Base-by-base conservation (phyloP, 2,888 invertebrate genomes). In the Drosophila mayaguana region DNA sequence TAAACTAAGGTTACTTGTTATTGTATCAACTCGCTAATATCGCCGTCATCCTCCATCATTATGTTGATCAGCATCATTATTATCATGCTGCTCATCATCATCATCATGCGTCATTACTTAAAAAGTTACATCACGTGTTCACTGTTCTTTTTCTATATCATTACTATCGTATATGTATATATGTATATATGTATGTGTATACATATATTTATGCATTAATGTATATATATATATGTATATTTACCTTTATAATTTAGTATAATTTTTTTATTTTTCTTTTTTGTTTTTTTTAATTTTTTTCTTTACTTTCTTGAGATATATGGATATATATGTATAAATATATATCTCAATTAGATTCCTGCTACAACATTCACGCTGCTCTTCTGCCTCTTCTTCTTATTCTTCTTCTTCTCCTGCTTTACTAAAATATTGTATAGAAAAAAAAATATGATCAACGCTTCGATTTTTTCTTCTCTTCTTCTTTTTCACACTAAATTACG, bases 71-170 rank as follows among this genome's bases (percentile, higher is more conserved):
- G 51, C 60, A 53, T 51, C 64, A 60, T 80, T 67, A 64, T 72
- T 67, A 64, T 72, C 62, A 55, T 63, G 34, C 63, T 64, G 42
- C 46, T 70, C 55, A 45, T 61, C 59, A 46, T 62, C 38, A 38
- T 38, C 38, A 38, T 38, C n/a, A 38, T 38, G 38, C 59, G 57
- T 80, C 64, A 69, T 79, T 90, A 84, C 89, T 84, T 90, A 90
- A 89, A 90, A 79, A 81, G 85, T 89, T 90, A 86, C 90, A 86
- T 86, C 85, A 86, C 85, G 85, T 86, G 82, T 86, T 86, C 89
- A 86, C 85, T 86, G 85, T 86, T 86, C 85, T 90, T 86, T 89
- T 89, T 43, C 88, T 83, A 81, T 88, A 78, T 69, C 67, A 64
- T 66, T 83, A 83, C 62, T 83, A 82, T 88, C 75, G 83, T 79